Percentiles rank a stretch among this genome's conserved stretches.
These are phyloP conservation scores for Diarsia dahlii DNA, from an alignment of 2,888 invertebrate species.

Conservation along the genomic window DNA sequence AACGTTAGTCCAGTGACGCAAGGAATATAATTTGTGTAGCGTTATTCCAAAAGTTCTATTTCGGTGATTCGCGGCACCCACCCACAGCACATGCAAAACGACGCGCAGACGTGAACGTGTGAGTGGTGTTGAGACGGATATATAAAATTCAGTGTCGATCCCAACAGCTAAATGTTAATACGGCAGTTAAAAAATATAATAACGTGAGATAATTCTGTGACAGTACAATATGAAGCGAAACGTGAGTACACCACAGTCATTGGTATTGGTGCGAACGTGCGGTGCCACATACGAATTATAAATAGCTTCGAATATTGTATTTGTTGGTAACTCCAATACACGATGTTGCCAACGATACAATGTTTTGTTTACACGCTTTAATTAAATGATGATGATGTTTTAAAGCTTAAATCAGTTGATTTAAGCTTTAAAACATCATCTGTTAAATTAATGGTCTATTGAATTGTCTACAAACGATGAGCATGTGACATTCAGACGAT, in stretches of 20 bases:
- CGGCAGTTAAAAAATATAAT: constrained; percentile 65
- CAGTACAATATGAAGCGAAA: constrained; percentile 87
- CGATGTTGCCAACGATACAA: constrained; percentile 77
- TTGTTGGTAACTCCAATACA: constrained; percentile 74
- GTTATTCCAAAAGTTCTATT: constrained; percentile 90
- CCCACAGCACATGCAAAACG: constrained; percentile 81
- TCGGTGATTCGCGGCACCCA: constrained; percentile 84
- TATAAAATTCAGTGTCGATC: constrained; percentile 76
- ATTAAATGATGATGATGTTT: too few species aligned
- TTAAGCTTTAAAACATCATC: constrained; percentile 47
- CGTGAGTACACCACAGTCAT: constrained; percentile 81
- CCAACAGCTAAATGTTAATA: constrained; percentile 62
- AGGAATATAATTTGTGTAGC: constrained; percentile 87
- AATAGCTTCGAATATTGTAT: constrained; percentile 71
- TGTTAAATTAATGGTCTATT: constrained; percentile 35
- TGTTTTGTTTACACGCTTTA: constrained; percentile 79
- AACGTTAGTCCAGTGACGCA: constrained; percentile 83
- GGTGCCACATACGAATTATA: constrained; percentile 67
- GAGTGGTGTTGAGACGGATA: constrained; percentile 80
- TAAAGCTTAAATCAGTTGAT: too few species aligned
- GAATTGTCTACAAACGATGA: constrained; percentile 12
- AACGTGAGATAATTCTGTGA: constrained; percentile 67
- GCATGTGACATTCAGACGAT: constrained; percentile 31
- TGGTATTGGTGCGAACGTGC: constrained; percentile 54
- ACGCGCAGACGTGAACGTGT: constrained; percentile 80